Evolutionary conservation across 2,888 invertebrate genomes (phyloP).

Genomic region (Subacronicta megacephala): DNA sequence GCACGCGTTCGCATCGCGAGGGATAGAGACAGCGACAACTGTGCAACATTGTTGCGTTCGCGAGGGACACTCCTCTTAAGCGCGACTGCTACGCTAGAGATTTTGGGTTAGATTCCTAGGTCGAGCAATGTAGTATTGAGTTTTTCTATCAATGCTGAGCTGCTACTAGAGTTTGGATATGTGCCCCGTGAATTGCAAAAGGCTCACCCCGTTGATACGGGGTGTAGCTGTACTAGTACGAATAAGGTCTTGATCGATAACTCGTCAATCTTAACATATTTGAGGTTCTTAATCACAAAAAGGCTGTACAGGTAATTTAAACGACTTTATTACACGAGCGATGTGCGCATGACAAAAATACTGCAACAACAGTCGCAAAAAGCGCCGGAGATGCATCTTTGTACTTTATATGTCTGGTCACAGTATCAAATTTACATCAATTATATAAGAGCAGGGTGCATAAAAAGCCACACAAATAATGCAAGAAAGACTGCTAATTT

Average conservation of each 20-base stretch:
- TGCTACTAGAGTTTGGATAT: too few species aligned
- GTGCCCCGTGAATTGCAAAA: too few species aligned
- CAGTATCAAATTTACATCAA: constrained; percentile 4
- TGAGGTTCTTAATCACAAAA: neutral
- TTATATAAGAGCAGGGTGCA: neutral
- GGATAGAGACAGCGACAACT: too few species aligned
- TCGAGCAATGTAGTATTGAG: too few species aligned
- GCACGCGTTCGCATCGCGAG: too few species aligned
- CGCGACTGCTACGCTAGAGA: too few species aligned
- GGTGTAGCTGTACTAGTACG: too few species aligned
- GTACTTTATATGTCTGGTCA: neutral
- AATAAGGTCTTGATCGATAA: neutral
- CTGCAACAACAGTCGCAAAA: neutral
- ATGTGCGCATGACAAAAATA: constrained; percentile 17
- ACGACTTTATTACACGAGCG: constrained; percentile 20
- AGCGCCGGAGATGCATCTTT: neutral
- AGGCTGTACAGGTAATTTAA: constrained; percentile 12
- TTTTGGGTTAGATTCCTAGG: too few species aligned
- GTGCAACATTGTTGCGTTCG: too few species aligned
- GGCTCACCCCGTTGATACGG: too few species aligned
- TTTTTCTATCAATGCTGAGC: too few species aligned
- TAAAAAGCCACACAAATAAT: neutral
- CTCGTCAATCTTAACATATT: neutral
- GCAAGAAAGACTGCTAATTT: neutral
- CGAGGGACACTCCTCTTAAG: too few species aligned